phyloP scores from a whole-genome alignment of 2,113 vertebrate genomes.

The Austrofundulus limnaeus region DNA sequence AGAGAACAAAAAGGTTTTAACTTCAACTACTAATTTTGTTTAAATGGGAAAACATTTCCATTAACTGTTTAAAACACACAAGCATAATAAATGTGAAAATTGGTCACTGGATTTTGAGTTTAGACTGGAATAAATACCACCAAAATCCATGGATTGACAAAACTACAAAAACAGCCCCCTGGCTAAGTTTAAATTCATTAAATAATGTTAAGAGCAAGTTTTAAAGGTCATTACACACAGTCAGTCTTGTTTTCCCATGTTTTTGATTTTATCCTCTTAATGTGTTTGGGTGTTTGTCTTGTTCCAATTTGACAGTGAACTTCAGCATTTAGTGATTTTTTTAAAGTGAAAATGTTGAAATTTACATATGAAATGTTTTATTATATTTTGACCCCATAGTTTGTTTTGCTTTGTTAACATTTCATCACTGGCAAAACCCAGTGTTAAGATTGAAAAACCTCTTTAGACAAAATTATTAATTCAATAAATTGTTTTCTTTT shows the following conservation, averaged over 20 bases:
- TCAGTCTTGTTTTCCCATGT: background rate
- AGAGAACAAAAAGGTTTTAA: background rate
- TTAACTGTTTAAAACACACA: background rate
- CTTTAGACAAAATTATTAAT: background rate
- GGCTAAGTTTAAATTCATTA: background rate
- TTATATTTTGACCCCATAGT: too few relatives aligned
- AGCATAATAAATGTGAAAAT: background rate
- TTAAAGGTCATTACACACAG: background rate
- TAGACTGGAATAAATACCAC: background rate
- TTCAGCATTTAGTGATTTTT: slow-evolving; percentile 9
- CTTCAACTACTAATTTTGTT: too few relatives aligned
- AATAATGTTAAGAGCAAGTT: background rate
- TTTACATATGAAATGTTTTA: background rate
- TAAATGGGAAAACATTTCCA: background rate
- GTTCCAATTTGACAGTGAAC: background rate
- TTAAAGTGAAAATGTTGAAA: background rate
- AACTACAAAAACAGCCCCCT: background rate
- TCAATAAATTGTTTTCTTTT: background rate
- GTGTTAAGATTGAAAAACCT: background rate
- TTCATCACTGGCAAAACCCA: slow-evolving; percentile 10
- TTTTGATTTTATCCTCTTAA: background rate
- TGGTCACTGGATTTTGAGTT: background rate
- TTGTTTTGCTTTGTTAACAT: background rate
- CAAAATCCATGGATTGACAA: background rate
- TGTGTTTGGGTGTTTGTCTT: background rate